These are phyloP conservation scores for Acrocyrtus sp. DNA, from an alignment of 2,888 invertebrate genomes.

Conservation along the genomic window DNA sequence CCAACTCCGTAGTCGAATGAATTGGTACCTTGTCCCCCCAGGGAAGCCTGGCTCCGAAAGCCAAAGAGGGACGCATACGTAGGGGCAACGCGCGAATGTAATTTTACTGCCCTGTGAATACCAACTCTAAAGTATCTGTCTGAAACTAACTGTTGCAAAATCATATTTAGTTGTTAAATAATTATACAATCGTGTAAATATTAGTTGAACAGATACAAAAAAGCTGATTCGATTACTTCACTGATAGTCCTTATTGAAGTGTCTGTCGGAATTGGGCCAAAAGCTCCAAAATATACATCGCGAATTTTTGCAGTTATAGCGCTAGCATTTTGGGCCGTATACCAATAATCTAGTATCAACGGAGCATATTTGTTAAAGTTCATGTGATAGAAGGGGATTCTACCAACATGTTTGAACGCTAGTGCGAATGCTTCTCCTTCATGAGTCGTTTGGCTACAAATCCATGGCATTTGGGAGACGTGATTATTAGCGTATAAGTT, in stretches of 20 bases:
- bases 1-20: constrained; percentile 40
- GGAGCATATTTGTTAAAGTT: constrained; percentile 41
- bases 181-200: too few species aligned
- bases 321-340: constrained; percentile 29
- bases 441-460: constrained; percentile 35
- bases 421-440: constrained; percentile 44
- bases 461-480: constrained; percentile 54
- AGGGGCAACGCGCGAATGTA: constrained; percentile 45
- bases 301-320: constrained; percentile 35
- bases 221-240: constrained; percentile 19
- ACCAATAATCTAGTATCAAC: constrained; percentile 44
- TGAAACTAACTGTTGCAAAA: constrained; percentile 33
- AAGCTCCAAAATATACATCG: constrained; percentile 26
- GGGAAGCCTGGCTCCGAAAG: constrained; percentile 25
- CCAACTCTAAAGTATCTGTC: constrained; percentile 51
- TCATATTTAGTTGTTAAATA: neutral
- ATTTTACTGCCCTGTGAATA: constrained; percentile 41
- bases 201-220: neutral
- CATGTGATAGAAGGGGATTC: constrained; percentile 18
- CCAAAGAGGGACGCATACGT: constrained; percentile 47
- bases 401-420: constrained; percentile 34
- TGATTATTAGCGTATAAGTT: constrained; percentile 49
- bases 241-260: constrained; percentile 28
- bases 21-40: constrained; percentile 22
- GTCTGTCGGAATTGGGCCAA: constrained; percentile 26